Evolutionary conservation across 2,888 invertebrate species (phyloP).

Genomic region (Norana najaformis): DNA sequence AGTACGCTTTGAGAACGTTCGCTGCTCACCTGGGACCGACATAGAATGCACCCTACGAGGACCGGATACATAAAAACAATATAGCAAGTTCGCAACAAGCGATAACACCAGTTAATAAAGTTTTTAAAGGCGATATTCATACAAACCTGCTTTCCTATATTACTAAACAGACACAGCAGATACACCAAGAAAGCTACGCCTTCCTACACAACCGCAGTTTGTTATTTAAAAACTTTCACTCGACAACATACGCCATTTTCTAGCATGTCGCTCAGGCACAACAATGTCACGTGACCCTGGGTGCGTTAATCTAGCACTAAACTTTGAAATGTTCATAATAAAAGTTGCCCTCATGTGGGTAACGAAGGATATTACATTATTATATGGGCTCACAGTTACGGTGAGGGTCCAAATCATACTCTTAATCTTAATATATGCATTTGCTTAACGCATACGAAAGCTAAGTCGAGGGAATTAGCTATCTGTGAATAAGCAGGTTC

Average conservation of each 20-base stretch:
- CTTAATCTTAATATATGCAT: too few species aligned
- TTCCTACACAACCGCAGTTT: background rate
- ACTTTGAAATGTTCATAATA: too few species aligned
- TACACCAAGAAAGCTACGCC: background rate
- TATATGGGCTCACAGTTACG: too few species aligned
- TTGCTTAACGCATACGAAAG: too few species aligned
- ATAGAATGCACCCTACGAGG: background rate
- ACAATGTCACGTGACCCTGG: constrained; percentile 7
- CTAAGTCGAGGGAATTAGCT: too few species aligned
- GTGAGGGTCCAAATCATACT: too few species aligned
- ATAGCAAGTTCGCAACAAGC: background rate
- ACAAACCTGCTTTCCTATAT: background rate
- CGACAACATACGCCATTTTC: constrained; percentile 7
- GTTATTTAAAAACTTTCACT: background rate
- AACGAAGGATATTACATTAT: too few species aligned
- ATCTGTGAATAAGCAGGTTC: too few species aligned
- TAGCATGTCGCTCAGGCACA: constrained; percentile 16
- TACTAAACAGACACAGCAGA: background rate
- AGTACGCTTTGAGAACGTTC: background rate
- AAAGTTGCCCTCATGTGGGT: too few species aligned
- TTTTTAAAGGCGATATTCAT: background rate
- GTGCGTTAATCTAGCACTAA: background rate
- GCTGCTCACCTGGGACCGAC: background rate
- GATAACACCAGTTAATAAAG: background rate
- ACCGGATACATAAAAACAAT: background rate